phyloP scores from a whole-genome alignment of 2,888 invertebrate species.

The Glaucopsyche alexis region DNA sequence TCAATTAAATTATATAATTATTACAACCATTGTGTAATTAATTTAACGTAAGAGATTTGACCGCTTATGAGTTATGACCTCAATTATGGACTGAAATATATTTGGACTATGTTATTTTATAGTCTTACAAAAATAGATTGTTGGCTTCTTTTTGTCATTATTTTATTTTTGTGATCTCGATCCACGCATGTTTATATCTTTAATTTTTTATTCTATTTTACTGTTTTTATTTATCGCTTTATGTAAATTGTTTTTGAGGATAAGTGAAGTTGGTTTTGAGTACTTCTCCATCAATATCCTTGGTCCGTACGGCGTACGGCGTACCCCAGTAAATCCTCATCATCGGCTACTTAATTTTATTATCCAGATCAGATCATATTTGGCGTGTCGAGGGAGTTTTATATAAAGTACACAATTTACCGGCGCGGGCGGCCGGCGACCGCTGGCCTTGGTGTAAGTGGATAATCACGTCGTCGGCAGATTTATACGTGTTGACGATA shows the following conservation, averaged over 20 bases:
- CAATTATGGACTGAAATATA: conserved; percentile 5
- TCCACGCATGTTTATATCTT: background rate
- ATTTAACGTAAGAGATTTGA: background rate
- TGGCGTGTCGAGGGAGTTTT: conserved; percentile 14
- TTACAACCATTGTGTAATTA: too few species aligned
- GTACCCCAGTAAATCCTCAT: background rate
- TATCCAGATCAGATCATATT: background rate
- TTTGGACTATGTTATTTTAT: conserved; percentile 1
- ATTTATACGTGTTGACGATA: conserved; percentile 60
- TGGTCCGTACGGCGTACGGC: background rate
- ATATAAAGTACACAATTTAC: background rate
- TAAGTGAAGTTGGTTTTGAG: too few species aligned
- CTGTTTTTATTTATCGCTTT: background rate
- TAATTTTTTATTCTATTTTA: background rate
- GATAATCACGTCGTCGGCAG: conserved; percentile 71
- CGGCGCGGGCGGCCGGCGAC: conserved; percentile 4
- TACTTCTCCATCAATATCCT: background rate
- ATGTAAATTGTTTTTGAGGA: background rate
- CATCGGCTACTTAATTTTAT: background rate
- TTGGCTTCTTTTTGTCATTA: conserved; percentile 4
- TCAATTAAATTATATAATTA: too few species aligned
- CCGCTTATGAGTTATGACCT: background rate
- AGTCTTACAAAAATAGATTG: background rate
- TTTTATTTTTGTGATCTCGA: background rate
- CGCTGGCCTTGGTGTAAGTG: conserved; percentile 63